Percentiles rank a stretch among this genome's conserved stretches.
Conservation (phyloP, 2,888 invertebrate species). For the Drosophila villosipedis region DNA sequence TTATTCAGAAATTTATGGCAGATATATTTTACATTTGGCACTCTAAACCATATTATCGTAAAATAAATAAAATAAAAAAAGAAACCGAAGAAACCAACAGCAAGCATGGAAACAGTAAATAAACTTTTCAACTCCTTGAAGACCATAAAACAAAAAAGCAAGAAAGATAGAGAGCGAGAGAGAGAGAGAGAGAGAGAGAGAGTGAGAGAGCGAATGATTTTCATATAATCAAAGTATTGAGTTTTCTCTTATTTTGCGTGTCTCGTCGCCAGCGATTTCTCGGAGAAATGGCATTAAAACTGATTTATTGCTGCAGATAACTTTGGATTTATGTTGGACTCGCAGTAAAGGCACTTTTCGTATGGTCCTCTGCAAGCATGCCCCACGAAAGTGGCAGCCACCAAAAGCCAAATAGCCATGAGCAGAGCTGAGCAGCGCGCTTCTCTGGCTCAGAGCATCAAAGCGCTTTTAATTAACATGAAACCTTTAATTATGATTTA, state of each 20-base stretch:
- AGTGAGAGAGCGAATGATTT: conserved; percentile 2
- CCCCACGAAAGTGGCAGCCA: neutral
- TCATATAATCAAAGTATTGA: conserved; percentile 47
- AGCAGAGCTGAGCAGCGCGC: neutral
- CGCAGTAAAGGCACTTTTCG: conserved; percentile 24
- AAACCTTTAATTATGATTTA: conserved; percentile 75
- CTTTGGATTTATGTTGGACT: conserved; percentile 69
- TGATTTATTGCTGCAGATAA: conserved; percentile 77
- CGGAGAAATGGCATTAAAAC: conserved; percentile 69
- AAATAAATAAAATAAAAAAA: neutral
- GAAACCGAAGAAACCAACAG: neutral
- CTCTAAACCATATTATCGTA: conserved; percentile 30
- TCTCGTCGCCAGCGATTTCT: conserved; percentile 28
- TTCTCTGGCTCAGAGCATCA: conserved; percentile 19
- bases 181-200: neutral
- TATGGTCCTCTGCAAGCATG: conserved; percentile 3
- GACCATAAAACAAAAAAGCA: conserved; percentile 34
- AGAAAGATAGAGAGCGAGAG: too few relatives aligned
- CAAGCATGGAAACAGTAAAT: conserved; percentile 12
- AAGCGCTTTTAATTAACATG: conserved; percentile 71
- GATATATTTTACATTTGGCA: conserved; percentile 17
- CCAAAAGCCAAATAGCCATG: conserved; percentile 3
- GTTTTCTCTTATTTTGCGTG: conserved; percentile 14
- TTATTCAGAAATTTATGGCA: conserved; percentile 10
- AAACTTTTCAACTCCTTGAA: conserved; percentile 34